Percentiles rank a stretch among this genome's conserved stretches.
phyloP scores from a whole-genome alignment of 2,113 vertebrate genomes.

The Crotophaga sulcirostris region DNA sequence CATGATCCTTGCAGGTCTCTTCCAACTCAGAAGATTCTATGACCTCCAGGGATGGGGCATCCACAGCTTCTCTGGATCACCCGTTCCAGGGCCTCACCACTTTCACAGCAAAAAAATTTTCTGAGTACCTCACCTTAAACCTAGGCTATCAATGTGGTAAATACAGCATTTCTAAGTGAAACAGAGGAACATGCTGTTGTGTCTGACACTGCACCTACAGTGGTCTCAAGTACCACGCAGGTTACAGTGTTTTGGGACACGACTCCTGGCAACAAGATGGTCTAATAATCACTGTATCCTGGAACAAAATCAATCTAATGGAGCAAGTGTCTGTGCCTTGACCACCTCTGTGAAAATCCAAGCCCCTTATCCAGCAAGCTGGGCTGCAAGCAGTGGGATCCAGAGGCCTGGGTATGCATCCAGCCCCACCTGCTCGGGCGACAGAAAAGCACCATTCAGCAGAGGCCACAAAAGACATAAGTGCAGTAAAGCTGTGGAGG shows the following conservation, averaged over 20 bases:
- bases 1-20: too few species aligned
- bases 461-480: too few species aligned
- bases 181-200: accelerated
- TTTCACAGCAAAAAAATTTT: too few species aligned
- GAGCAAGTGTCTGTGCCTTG: accelerated
- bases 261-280: neutral
- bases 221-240: accelerated
- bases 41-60: too few species aligned
- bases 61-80: too few species aligned
- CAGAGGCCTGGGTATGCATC: neutral
- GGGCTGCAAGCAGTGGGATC: accelerated
- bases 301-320: accelerated
- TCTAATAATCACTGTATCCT: neutral
- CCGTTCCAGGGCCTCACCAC: too few species aligned
- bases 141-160: accelerated
- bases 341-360: neutral
- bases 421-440: neutral
- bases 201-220: accelerated
- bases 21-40: too few species aligned
- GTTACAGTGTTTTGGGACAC: accelerated
- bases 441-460: neutral
- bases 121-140: neutral
- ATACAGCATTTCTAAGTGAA: accelerated
- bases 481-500: too few species aligned
- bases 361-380: accelerated